phyloP scores from a whole-genome alignment of 2,888 invertebrate genomes.

The Drymonia ruficornis region DNA sequence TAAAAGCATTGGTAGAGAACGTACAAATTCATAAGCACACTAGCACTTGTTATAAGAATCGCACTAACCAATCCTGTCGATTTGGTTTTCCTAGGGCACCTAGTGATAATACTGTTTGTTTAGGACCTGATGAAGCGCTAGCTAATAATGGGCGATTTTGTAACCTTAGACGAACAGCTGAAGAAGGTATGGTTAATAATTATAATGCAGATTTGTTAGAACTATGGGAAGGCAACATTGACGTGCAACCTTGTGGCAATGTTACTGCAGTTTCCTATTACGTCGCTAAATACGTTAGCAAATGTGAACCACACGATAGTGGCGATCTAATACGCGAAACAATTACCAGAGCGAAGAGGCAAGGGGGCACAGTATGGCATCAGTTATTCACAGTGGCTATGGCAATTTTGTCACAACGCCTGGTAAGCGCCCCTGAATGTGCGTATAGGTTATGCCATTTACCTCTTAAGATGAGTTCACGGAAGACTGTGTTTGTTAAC shows the following conservation, averaged over 20 bases:
- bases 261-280: slow-evolving; percentile 24
- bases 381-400: too few species aligned
- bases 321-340: too few species aligned
- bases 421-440: too few species aligned
- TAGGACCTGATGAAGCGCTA: slow-evolving; percentile 1
- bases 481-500: too few species aligned
- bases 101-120: neutral
- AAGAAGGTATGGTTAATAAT: neutral
- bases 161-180: neutral
- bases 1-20: neutral
- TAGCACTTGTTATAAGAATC: slow-evolving; percentile 6
- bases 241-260: slow-evolving; percentile 16
- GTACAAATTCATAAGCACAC: slow-evolving; percentile 9
- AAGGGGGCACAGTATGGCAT: too few species aligned
- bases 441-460: too few species aligned
- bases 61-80: neutral
- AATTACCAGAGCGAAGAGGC: too few species aligned
- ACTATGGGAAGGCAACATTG: slow-evolving; percentile 7
- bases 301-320: slow-evolving; percentile 5
- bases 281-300: slow-evolving; percentile 10
- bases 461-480: too few species aligned
- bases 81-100: slow-evolving; percentile 7
- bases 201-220: neutral
- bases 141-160: slow-evolving; percentile 5
- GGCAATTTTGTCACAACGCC: too few species aligned